These are phyloP conservation scores for Chaetophractus vellerosus DNA, from an alignment of 2,797 vertebrate species.

Conservation along the genomic window DNA sequence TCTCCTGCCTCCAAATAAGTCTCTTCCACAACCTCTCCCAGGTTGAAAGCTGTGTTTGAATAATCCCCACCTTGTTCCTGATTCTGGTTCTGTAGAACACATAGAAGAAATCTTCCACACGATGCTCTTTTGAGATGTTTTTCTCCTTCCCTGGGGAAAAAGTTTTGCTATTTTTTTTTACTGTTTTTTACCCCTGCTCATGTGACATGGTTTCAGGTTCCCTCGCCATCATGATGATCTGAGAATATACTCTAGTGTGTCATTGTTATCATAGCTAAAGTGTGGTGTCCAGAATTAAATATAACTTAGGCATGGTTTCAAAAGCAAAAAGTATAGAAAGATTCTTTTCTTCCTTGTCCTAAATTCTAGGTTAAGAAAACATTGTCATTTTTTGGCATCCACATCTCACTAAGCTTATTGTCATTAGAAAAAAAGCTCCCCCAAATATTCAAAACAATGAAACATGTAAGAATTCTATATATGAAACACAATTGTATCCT, in stretches of 20 bases:
- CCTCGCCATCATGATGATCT: neutral
- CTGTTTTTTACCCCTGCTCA: neutral
- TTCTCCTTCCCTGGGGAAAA: neutral
- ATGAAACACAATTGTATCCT: neutral
- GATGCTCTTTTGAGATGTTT: constrained; percentile 1
- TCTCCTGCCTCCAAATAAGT: neutral
- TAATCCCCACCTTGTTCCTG: neutral
- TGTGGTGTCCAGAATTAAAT: neutral
- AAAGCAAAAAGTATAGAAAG: neutral
- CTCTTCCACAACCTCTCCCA: neutral
- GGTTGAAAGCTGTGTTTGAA: neutral
- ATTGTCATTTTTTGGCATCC: constrained; percentile 28
- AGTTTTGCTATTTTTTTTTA: too few relatives aligned
- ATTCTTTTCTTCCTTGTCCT: neutral
- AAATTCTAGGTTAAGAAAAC: constrained; percentile 21
- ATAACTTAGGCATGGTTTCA: constrained; percentile 38
- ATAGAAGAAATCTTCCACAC: neutral
- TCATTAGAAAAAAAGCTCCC: constrained; percentile 28
- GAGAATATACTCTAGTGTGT: neutral
- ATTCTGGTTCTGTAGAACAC: neutral
- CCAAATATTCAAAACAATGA: constrained; percentile 58
- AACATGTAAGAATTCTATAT: neutral
- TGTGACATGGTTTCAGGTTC: neutral
- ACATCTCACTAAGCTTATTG: constrained; percentile 14
- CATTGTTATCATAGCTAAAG: neutral